A percentile compares a stretch with the other conserved stretches of the same genome.
Evolutionary conservation across 37 sponge, comb jelly and placozoan genomes (phyloP).

Genomic region (Eunapius fragilis): DNA sequence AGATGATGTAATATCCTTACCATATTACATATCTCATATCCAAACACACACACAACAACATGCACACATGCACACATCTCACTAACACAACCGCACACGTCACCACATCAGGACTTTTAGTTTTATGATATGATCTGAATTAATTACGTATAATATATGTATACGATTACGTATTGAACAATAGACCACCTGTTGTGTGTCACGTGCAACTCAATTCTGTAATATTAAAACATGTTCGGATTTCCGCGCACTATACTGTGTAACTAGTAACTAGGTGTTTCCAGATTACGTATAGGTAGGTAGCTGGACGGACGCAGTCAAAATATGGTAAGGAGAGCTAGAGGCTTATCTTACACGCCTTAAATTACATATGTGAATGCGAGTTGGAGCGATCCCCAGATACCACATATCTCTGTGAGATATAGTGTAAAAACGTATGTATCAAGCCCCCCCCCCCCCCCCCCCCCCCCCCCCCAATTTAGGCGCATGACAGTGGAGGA

Average conservation of each 20-base stretch:
- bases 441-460: not conserved
- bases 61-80: not conserved
- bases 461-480: not conserved
- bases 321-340: not conserved
- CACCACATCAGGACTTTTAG: not conserved
- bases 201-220: not conserved
- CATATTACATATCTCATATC: not conserved
- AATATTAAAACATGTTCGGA: not conserved
- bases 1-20: not conserved
- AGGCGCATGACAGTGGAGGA: constrained; percentile 40
- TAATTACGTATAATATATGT: not conserved
- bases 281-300: no score
- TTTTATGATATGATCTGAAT: not conserved
- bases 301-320: not conserved
- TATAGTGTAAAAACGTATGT: not conserved
- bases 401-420: not conserved
- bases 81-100: not conserved
- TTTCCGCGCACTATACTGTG: not conserved
- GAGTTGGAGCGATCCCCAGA: not conserved
- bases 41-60: not conserved
- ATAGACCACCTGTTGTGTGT: not conserved
- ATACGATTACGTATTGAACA: no score
- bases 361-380: not conserved
- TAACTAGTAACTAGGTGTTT: not conserved
- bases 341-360: not conserved